Conservation (phyloP, 1,140 invertebrate genomes). For the Zaprionus kolodkinae region DNA sequence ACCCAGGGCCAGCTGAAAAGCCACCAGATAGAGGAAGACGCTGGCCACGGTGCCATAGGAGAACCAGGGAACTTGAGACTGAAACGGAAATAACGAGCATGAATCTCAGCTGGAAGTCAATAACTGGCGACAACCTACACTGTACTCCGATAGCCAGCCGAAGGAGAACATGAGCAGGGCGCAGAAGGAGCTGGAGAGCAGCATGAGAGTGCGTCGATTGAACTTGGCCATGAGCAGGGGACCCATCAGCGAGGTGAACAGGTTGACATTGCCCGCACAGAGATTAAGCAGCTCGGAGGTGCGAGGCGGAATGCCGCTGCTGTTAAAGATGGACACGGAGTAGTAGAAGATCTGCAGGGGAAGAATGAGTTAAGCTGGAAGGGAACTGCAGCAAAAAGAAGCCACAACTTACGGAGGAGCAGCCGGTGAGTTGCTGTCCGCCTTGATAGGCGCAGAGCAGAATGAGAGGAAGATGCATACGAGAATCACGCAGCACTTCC, state of each 20-base stretch:
- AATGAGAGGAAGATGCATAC: constrained; percentile 86
- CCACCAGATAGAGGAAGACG: constrained; percentile 90
- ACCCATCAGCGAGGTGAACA: constrained; percentile 88
- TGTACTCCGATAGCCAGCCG: constrained; percentile 85
- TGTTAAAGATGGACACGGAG: constrained; percentile 88
- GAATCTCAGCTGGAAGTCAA: neutral
- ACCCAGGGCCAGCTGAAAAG: constrained; percentile 92
- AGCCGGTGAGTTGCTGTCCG: constrained; percentile 93
- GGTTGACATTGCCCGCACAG: constrained; percentile 88
- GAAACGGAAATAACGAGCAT: neutral
- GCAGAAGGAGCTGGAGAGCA: constrained; percentile 85
- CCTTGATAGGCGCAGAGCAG: constrained; percentile 90
- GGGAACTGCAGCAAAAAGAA: neutral
- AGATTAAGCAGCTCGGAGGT: constrained; percentile 88
- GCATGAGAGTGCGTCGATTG: constrained; percentile 86
- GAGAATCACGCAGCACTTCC: constrained; percentile 42
- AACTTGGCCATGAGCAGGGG: constrained; percentile 86
- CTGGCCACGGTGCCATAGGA: constrained; percentile 87
- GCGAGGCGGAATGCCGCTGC: constrained; percentile 85
- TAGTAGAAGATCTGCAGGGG: constrained; percentile 89
- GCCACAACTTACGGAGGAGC: constrained; percentile 89
- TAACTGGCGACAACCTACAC: constrained; percentile 78
- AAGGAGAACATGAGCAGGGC: constrained; percentile 85
- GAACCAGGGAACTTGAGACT: constrained; percentile 86
- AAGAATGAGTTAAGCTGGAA: neutral